Evolutionary conservation across 2,113 vertebrate species (phyloP).

Genomic region (Sapajus apella): DNA sequence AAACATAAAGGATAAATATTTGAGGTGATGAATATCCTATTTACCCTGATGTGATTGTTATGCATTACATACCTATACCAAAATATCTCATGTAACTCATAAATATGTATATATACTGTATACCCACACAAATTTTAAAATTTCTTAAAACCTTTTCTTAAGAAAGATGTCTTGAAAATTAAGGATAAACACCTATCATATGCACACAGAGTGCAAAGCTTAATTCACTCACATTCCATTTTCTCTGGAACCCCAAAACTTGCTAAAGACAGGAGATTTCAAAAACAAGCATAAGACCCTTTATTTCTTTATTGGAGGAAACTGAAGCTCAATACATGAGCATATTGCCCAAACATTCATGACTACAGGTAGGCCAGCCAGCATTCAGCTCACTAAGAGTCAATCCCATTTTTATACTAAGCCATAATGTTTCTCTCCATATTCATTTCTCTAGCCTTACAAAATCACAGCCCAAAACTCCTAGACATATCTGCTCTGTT

Average conservation of each 20-base stretch:
- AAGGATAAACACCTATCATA: background rate
- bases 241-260: background rate
- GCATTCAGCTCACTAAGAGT: background rate
- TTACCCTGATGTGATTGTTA: no score
- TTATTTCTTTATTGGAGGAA: background rate
- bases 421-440: background rate
- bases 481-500: background rate
- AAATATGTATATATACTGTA: no score
- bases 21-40: no score
- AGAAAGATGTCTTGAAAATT: slow-evolving; percentile 34
- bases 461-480: background rate
- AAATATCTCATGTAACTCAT: no score
- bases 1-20: no score
- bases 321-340: background rate
- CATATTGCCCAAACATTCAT: background rate
- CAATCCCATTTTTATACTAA: background rate
- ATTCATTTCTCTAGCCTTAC: background rate
- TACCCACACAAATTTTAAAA: no score
- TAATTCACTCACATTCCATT: background rate
- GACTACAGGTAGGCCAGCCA: background rate
- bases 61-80: no score
- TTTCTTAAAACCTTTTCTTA: no score
- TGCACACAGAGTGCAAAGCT: background rate
- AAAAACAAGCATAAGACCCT: background rate
- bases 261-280: background rate